Base-by-base conservation (phyloP, 2,113 vertebrate genomes). In the Psettodes erumei region DNA sequence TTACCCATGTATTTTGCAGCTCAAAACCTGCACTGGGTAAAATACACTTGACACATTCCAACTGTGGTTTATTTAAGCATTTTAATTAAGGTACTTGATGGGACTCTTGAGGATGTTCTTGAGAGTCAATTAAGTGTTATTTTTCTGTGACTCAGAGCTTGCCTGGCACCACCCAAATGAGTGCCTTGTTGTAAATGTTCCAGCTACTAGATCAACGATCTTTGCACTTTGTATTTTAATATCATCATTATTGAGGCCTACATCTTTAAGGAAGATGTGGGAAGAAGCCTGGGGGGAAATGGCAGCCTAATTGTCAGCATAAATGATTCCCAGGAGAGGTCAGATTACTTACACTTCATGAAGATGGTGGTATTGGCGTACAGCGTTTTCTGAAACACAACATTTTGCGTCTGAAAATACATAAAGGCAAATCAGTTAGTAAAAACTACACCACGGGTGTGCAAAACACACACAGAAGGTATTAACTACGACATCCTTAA, bases 301-400 rank as follows among this genome's bases (percentile, higher is more conserved):
- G 15, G 32, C 15, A 38, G 7, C 12, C 6, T 12, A n/a, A 33
- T 10, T 47, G 50, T 16, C 45, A 2, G 6, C 7, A 43, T 32
- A 21, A 47, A 51, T 51, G n/a, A n/a, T n/a, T n/a, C n/a, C n/a
- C n/a, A n/a, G 8, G 40, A 54, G 6, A 27, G 2, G 0, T 56
- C 25, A 37, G 25, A 28, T 10, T 33, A 91, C 93, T 92, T 77
- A 94, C 94, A 94, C 55, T 81, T 93, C 87, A 94, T 90, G 78
- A 71, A 93, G 82, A 94, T 88, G 30, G 93, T 93, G 27, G 92
- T 93, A 86, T 94, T 94, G 80, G 90, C 85, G 35, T 93, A 94
- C 65, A 94, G 65, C 2, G 92, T 94, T 80, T 94, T 94, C 70
- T 90, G 89, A 81, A 94, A 94, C 75, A 94, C 88, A 0, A 58